Percentiles rank a stretch among this genome's conserved stretches.
These are phyloP conservation scores for Platycnemis pennipes DNA, from an alignment of 2,888 invertebrate species.

Conservation along the genomic window DNA sequence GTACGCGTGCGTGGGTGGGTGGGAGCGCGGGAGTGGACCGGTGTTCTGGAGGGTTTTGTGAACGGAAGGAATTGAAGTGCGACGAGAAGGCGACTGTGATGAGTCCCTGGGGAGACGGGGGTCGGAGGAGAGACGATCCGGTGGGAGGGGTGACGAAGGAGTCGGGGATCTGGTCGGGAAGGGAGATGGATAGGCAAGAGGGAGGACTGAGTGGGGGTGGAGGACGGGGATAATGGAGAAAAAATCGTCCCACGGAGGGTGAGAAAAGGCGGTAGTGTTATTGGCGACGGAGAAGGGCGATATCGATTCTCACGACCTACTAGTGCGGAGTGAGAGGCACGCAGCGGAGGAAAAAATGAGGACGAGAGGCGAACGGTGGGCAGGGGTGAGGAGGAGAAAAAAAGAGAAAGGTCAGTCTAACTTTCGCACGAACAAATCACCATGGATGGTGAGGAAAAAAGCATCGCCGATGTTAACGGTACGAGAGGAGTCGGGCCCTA, in stretches of 20 bases:
- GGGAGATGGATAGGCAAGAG: not conserved
- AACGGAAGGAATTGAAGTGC: not conserved
- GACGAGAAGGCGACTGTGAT: slow-evolving; percentile 32
- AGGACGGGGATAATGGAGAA: not conserved
- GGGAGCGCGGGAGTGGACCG: not conserved
- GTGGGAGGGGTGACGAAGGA: not conserved
- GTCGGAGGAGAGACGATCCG: not conserved
- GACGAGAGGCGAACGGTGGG: not conserved
- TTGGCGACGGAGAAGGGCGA: not conserved
- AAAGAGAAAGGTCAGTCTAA: slow-evolving; percentile 18
- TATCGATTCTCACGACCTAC: slow-evolving; percentile 29
- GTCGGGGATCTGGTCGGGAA: not conserved
- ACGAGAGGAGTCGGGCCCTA: not conserved
- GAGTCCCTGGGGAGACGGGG: slow-evolving; percentile 6
- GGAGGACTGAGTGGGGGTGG: not conserved
- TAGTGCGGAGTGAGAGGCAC: not conserved
- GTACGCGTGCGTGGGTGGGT: not conserved
- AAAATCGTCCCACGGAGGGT: not conserved
- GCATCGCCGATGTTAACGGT: not conserved
- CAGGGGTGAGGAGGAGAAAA: not conserved
- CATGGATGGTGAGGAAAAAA: slow-evolving; percentile 11
- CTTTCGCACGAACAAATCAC: slow-evolving; percentile 49
- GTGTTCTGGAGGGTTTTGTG: not conserved
- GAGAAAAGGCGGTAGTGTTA: not conserved
- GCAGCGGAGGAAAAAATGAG: not conserved